Conservation (phyloP, 2,888 invertebrate genomes). For the Melolontha melolontha region DNA sequence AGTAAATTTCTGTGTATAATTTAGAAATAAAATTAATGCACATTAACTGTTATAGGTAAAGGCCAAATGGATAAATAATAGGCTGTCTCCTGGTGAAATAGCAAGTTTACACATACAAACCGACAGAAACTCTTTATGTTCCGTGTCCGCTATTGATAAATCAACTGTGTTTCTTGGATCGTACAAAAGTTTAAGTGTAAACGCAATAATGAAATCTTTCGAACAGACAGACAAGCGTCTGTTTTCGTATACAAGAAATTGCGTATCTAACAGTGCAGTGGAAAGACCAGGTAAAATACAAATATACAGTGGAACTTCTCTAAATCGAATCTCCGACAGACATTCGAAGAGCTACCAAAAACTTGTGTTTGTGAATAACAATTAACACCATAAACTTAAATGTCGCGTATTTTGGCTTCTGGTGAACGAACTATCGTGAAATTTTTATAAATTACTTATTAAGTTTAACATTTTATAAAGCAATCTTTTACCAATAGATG, state of each 20-base stretch:
- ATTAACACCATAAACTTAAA: too few relatives aligned
- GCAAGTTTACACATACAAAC: constrained; percentile 67
- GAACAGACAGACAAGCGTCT: constrained; percentile 38
- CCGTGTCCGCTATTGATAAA: constrained; percentile 71
- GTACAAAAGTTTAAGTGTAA: constrained; percentile 50
- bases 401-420: too few relatives aligned
- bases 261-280: constrained; percentile 19
- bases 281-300: constrained; percentile 30
- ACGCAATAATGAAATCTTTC: constrained; percentile 54
- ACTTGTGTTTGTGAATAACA: too few relatives aligned
- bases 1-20: too few relatives aligned
- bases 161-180: constrained; percentile 66
- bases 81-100: constrained; percentile 67
- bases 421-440: too few relatives aligned
- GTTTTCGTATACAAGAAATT: constrained; percentile 24
- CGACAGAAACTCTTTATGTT: constrained; percentile 70
- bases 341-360: too few relatives aligned
- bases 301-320: too few relatives aligned
- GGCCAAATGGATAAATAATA: constrained; percentile 65
- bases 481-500: too few relatives aligned
- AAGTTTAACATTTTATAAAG: too few relatives aligned
- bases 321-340: too few relatives aligned
- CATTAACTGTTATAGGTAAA: constrained; percentile 56
- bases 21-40: too few relatives aligned
- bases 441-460: too few relatives aligned